A percentile compares a stretch with the other conserved stretches of the same genome.
phyloP scores from a whole-genome alignment of 2,113 vertebrate species.

The Xiphorhynchus elegans region DNA sequence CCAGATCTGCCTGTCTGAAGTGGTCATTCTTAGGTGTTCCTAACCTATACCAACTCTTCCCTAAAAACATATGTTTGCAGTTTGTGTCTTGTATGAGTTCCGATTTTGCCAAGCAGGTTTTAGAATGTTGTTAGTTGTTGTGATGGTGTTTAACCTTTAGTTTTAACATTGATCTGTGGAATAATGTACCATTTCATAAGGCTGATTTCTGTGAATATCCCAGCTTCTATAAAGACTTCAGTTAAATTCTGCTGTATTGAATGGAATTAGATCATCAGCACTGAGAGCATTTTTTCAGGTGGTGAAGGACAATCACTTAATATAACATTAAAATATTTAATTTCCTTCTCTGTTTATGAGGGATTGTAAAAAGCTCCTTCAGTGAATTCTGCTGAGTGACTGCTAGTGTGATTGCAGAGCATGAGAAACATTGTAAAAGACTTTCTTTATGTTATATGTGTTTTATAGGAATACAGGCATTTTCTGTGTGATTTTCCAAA shows the following conservation, averaged over 20 bases:
- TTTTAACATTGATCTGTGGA: background rate
- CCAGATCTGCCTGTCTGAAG: background rate
- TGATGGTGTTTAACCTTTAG: background rate
- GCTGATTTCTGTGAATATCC: background rate
- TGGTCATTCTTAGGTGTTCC: background rate
- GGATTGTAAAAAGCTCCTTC: background rate
- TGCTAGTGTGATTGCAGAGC: background rate
- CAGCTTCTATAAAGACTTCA: background rate
- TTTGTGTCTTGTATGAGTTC: background rate
- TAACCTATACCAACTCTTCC: background rate
- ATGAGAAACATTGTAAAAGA: background rate
- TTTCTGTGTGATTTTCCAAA: background rate
- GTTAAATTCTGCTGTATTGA: background rate
- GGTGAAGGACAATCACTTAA: background rate
- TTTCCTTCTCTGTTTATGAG: slow-evolving; percentile 4
- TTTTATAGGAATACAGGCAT: background rate
- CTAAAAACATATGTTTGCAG: background rate
- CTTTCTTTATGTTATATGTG: background rate
- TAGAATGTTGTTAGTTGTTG: background rate
- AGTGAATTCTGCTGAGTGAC: background rate
- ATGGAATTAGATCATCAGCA: background rate
- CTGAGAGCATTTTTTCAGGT: background rate
- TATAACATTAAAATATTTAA: slow-evolving; percentile 17
- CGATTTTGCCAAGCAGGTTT: background rate
- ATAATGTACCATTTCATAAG: background rate